phyloP scores from a whole-genome alignment of 2,113 vertebrate species.

The Anarhynchus alexandrinus region DNA sequence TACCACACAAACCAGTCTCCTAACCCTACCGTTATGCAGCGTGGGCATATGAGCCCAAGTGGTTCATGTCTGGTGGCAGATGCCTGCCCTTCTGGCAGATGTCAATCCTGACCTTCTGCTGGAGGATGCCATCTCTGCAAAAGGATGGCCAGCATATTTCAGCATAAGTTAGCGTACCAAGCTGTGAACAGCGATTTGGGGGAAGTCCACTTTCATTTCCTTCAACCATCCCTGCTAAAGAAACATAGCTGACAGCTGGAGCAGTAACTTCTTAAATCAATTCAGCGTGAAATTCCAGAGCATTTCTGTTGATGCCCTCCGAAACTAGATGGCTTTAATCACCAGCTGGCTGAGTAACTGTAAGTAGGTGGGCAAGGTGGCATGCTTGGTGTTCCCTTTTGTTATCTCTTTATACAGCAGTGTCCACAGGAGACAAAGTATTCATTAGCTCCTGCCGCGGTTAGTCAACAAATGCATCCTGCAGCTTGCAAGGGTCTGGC shows the following conservation, averaged over 20 bases:
- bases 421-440: background rate
- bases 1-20: background rate
- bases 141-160: conserved; percentile 10
- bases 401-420: conserved; percentile 7
- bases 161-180: background rate
- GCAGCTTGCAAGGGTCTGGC: background rate
- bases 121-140: background rate
- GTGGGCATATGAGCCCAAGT: background rate
- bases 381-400: background rate
- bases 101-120: background rate
- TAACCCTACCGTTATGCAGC: background rate
- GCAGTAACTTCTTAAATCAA: conserved; percentile 16
- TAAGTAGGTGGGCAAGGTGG: background rate
- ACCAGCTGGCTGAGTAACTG: background rate
- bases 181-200: background rate
- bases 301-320: background rate
- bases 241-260: conserved; percentile 9
- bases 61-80: background rate
- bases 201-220: background rate
- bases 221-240: background rate
- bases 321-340: conserved; percentile 7
- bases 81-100: background rate
- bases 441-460: background rate
- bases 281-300: conserved; percentile 27
- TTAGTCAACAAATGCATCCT: conserved; percentile 16